Conservation (phyloP, 2,888 invertebrate genomes). For the Steromphala cineraria region DNA sequence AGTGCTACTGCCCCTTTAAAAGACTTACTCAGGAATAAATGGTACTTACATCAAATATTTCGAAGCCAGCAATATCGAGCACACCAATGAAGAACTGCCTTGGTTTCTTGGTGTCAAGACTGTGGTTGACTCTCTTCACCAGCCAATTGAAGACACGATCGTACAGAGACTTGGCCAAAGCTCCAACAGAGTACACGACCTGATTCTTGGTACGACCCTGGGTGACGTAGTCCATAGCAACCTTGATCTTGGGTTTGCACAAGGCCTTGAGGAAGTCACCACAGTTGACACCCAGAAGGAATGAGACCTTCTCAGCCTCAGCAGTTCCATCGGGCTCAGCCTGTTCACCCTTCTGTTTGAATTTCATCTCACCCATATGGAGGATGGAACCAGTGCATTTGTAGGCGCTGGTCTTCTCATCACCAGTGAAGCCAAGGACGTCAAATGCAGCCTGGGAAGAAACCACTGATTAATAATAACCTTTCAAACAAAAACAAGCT, state of each 20-base stretch:
- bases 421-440: conserved; percentile 96
- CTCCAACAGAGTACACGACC: conserved; percentile 75
- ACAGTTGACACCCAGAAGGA: conserved; percentile 91
- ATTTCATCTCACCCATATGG: conserved; percentile 99
- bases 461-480: background rate
- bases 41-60: conserved; percentile 93
- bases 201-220: conserved; percentile 97
- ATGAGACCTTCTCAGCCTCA: conserved; percentile 93
- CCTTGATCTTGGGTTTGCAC: conserved; percentile 96
- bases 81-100: conserved; percentile 99
- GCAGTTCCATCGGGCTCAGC: conserved; percentile 73
- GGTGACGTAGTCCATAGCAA: conserved; percentile 97
- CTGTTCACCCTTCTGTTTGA: conserved; percentile 99
- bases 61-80: conserved; percentile 99
- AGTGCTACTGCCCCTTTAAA: no score
- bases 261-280: conserved; percentile 85
- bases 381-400: conserved; percentile 98
- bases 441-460: conserved; percentile 94
- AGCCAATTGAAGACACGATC: conserved; percentile 83
- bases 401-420: conserved; percentile 96
- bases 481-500: background rate
- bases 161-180: conserved; percentile 76
- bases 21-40: no score
- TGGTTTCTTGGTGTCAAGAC: conserved; percentile 98
- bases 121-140: conserved; percentile 99